Evolutionary conservation across 2,113 vertebrate species (phyloP), one percentile per base, ranked within the genome.

Genomic region (Takifugu flavidus): DNA sequence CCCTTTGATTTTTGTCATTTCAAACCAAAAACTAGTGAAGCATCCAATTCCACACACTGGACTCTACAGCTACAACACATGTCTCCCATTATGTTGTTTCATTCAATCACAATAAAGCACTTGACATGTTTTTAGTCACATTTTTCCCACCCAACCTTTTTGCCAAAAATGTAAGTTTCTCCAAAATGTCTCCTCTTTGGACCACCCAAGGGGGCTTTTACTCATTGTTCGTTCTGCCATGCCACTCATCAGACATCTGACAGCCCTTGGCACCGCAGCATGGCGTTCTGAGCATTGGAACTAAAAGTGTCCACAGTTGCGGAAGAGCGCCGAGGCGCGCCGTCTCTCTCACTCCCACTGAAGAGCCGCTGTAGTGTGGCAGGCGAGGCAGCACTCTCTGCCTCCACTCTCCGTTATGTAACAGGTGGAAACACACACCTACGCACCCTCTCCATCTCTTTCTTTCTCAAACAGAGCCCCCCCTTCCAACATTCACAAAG

Each of bases 341-440:
- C 76, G 73, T 66, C 66, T 74, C 71, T 80, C 73, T 80, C 70
- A 67, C 77, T 81, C 79, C 68, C 71, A 82, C 70, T 59, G 69
- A 86, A 80, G 75, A 82, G 68, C 67, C 49, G 27, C 59, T 72
- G 64, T 65, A 57, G 66, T 79, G 79, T 67, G 72, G 74, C 80
- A 78, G 71, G 77, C 56, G 56, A 78, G 76, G 74, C 72, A 74
- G 72, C 72, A 79, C 72, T 80, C 63, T 72, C 65, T 77, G 78
- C 77, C 77, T 86, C 73, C 75, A 78, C 71, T 85, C 65, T 82
- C 63, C 53, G 76, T 86, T 86, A 84, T 86, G 73, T 86, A 88
- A 88, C 87, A 86, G 75, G 82, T 87, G 82, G 83, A 86, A 80
- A 78, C 59, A 72, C 78, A 78, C 52, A 11, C 53, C 8, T 31